Conservation (phyloP, 2,797 vertebrate genomes). For the Tragelaphus eurycerus region DNA sequence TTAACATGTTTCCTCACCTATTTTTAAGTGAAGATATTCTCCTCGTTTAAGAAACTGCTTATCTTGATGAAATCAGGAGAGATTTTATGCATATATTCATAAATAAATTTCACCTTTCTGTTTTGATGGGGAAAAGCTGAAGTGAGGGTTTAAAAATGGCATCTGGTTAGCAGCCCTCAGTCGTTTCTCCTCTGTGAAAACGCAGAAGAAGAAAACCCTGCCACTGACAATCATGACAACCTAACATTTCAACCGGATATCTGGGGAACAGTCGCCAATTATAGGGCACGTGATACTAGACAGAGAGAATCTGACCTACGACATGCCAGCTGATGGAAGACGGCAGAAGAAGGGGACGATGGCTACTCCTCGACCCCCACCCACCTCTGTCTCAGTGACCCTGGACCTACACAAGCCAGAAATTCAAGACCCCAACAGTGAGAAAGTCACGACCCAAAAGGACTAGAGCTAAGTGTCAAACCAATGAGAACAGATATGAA, state of each 20-base stretch:
- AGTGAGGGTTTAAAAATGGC: not conserved
- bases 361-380: not conserved
- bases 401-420: not conserved
- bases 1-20: not conserved
- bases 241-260: not conserved
- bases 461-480: not conserved
- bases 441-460: not conserved
- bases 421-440: not conserved
- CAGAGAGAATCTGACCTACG: not conserved
- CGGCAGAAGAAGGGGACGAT: rapidly evolving
- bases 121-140: not conserved
- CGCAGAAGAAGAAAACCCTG: not conserved
- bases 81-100: not conserved
- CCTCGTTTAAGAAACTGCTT: not conserved
- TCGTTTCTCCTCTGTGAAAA: not conserved
- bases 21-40: not conserved
- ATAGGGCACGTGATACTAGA: not conserved
- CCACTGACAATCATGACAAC: not conserved
- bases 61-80: constrained; percentile 17
- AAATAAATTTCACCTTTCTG: not conserved
- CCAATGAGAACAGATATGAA: not conserved
- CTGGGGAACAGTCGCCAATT: not conserved
- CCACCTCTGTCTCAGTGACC: not conserved
- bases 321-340: not conserved
- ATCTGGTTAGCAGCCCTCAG: not conserved